Base-by-base conservation (phyloP, 2,797 vertebrate species). In the Coregonus sp. region DNA sequence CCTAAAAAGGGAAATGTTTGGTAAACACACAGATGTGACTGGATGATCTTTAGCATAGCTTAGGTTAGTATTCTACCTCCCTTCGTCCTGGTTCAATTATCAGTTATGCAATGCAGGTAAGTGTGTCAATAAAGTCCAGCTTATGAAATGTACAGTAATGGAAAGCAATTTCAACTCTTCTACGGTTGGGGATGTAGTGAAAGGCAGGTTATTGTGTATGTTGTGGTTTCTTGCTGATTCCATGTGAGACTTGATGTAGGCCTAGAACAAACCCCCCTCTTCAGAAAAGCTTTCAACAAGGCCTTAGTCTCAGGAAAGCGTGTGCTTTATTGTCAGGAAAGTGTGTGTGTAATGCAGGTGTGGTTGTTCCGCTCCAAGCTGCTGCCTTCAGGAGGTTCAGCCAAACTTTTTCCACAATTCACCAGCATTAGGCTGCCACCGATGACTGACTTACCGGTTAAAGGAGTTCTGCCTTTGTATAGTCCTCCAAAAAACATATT, bases 331-430 rank as follows among this genome's bases (percentile, higher is more conserved):
- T 65, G 51, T 80, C 18, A n/a, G 65, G 70, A 76, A 78, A 86
- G 20, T 68, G 70, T 4, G 78, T 65, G 52, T 37, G 71, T 12
- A 47, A 47, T 47, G 77, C 75, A 85, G 85, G 88, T 74, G 84
- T 85, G 81, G 85, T 85, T 80, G 7, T 47, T 47, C 40, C 9
- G 40, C 70, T 50, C 51, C 52, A 54, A 54, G 52, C 52, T 15
- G 52, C 5, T 54, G 14, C 56, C 51, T 82, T 86, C 86, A 75
- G 79, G 79, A 82, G 82, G 12, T 72, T 40, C 70, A 20, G 40
- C 75, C 3, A 6, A 73, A 66, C 33, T 78, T 35, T 89, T 86
- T 84, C 9, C 40, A 47, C 40, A 47, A 47, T 47, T 47, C 40
- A 47, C 9, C 40, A 47, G 11, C 63, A 59, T 76, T 75, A 70